A percentile compares a stretch with the other conserved stretches of the same genome.
phyloP scores from a whole-genome alignment of 53 echinoderm and acorn worm species.

The Apostichopus leukothele region DNA sequence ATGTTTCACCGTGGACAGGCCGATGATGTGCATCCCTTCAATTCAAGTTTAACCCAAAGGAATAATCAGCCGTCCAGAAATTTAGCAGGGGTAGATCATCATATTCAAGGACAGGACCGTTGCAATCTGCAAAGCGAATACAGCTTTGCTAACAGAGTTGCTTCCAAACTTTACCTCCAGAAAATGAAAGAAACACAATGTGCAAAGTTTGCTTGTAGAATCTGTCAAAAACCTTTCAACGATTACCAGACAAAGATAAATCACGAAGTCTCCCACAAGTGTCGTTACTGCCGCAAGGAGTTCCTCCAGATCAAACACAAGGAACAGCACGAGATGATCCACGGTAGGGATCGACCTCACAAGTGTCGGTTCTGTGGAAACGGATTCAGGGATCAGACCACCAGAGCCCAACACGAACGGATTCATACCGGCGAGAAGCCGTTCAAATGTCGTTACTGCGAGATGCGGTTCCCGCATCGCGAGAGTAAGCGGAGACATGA shows the following conservation, averaged over 20 bases:
- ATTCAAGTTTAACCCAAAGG: background rate
- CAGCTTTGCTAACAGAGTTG: background rate
- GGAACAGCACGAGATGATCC: conserved; percentile 33
- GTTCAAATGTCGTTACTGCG: background rate
- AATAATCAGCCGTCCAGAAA: background rate
- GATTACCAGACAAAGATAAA: background rate
- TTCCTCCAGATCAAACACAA: background rate
- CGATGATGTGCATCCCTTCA: background rate
- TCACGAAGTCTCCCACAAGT: conserved; percentile 8
- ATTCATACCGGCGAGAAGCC: conserved; percentile 33
- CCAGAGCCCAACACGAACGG: background rate
- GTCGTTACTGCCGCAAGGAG: conserved; percentile 6
- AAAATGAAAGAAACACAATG: background rate
- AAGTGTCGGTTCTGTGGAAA: conserved; percentile 7
- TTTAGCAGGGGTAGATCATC: background rate
- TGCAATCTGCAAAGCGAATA: background rate
- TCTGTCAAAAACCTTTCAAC: background rate
- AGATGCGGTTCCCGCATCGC: conserved; percentile 16
- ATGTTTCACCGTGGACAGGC: background rate
- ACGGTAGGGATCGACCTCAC: background rate
- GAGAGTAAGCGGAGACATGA: conserved; percentile 34
- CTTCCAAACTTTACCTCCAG: background rate
- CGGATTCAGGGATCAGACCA: background rate
- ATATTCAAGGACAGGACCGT: background rate
- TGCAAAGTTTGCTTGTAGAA: background rate